Evolutionary conservation across 2,113 vertebrate species (phyloP).

Genomic region (Mormyrus lacerda): DNA sequence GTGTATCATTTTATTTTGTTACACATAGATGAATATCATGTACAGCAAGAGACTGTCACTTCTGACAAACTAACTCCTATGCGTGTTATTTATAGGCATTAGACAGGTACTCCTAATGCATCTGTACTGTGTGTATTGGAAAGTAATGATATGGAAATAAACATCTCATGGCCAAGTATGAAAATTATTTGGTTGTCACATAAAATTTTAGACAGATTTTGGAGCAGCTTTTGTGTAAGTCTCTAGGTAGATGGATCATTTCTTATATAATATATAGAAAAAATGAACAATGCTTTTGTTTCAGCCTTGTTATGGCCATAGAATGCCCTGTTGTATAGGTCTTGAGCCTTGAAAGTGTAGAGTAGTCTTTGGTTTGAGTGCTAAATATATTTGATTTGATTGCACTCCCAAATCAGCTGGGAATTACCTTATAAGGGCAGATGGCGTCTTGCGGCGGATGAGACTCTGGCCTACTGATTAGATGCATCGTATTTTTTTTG

Average conservation of each 20-base stretch:
- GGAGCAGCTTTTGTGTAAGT: neutral
- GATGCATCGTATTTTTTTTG: neutral
- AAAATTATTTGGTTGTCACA: neutral
- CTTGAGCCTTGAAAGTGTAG: neutral
- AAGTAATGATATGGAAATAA: neutral
- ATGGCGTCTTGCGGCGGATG: neutral
- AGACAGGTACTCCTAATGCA: neutral
- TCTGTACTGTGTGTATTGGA: neutral
- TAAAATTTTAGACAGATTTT: neutral
- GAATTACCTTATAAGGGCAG: neutral
- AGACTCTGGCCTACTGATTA: neutral
- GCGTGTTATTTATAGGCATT: neutral
- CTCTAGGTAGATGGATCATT: neutral
- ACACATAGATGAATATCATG: neutral
- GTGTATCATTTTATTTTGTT: neutral
- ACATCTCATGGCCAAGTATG: neutral
- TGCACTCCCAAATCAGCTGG: neutral
- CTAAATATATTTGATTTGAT: neutral
- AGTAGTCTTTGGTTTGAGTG: neutral
- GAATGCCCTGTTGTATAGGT: neutral
- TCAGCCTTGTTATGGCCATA: neutral
- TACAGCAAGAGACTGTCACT: neutral
- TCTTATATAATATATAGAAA: neutral
- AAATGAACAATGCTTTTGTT: neutral
- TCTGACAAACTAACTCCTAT: neutral